Evolutionary conservation across 1,140 invertebrate genomes (phyloP).

Genomic region (Phthorimaea operculella): DNA sequence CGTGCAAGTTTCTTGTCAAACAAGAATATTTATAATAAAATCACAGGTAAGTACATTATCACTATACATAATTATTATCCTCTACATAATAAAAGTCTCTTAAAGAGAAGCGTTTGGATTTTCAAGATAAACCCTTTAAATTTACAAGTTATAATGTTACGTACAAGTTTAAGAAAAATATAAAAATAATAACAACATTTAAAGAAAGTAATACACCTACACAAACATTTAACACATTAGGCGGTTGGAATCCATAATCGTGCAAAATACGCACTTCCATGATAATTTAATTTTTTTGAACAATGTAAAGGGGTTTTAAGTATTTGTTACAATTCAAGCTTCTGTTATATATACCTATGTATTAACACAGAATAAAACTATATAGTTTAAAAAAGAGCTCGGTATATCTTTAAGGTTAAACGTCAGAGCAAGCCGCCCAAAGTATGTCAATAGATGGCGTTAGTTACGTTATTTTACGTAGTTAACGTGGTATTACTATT

Average conservation of each 20-base stretch:
- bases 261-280: too few relatives aligned
- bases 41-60: conserved; percentile 60
- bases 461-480: too few relatives aligned
- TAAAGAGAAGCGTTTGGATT: conserved; percentile 21
- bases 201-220: neutral
- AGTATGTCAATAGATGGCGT: too few relatives aligned
- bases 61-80: conserved; percentile 36
- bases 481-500: too few relatives aligned
- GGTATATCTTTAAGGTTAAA: too few relatives aligned
- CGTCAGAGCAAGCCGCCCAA: too few relatives aligned
- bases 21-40: conserved; percentile 57
- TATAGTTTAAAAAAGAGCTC: too few relatives aligned
- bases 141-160: neutral
- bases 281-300: too few relatives aligned
- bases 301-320: too few relatives aligned
- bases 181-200: neutral
- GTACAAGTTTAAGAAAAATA: neutral
- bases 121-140: neutral
- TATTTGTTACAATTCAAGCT: too few relatives aligned
- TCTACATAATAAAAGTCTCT: conserved; percentile 12
- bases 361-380: too few relatives aligned
- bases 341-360: too few relatives aligned
- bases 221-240: neutral
- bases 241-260: conserved; percentile 1
- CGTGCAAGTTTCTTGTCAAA: conserved; percentile 42